Percentiles rank a stretch among this genome's conserved stretches.
Conservation (phyloP, 2,113 vertebrate genomes). For the Odobenus rosmarus region DNA sequence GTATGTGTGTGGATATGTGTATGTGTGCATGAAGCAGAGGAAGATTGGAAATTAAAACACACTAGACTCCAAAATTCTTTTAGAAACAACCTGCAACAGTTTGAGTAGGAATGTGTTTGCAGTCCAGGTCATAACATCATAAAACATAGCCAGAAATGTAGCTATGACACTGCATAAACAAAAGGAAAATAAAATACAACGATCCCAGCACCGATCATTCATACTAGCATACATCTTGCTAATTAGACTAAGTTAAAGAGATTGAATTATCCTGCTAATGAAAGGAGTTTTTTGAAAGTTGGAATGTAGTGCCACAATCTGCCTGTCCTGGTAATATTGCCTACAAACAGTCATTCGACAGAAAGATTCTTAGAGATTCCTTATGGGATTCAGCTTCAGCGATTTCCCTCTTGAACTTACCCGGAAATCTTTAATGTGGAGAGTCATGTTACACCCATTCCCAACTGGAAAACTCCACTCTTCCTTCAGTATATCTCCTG, state of each 20-base stretch:
- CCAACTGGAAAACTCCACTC: constrained; percentile 50
- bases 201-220: neutral
- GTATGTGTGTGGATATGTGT: neutral
- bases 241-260: constrained; percentile 57
- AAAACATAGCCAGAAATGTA: constrained; percentile 77
- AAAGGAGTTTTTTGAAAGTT: constrained; percentile 60
- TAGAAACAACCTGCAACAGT: constrained; percentile 68
- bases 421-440: constrained; percentile 37
- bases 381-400: constrained; percentile 53
- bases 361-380: constrained; percentile 14
- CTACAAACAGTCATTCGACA: constrained; percentile 58
- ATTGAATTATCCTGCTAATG: constrained; percentile 9
- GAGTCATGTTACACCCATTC: neutral
- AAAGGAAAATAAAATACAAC: constrained; percentile 76
- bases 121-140: constrained; percentile 74
- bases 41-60: constrained; percentile 74
- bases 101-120: constrained; percentile 80
- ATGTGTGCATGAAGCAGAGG: constrained; percentile 40
- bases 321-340: constrained; percentile 30
- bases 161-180: constrained; percentile 72
- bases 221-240: constrained; percentile 57
- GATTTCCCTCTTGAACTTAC: constrained; percentile 36
- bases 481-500: constrained; percentile 43
- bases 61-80: constrained; percentile 54
- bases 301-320: constrained; percentile 22